Percentiles rank a stretch among this genome's conserved stretches.
These are phyloP conservation scores for Arothron firmamentum DNA, from an alignment of 2,113 vertebrate genomes.

Conservation along the genomic window DNA sequence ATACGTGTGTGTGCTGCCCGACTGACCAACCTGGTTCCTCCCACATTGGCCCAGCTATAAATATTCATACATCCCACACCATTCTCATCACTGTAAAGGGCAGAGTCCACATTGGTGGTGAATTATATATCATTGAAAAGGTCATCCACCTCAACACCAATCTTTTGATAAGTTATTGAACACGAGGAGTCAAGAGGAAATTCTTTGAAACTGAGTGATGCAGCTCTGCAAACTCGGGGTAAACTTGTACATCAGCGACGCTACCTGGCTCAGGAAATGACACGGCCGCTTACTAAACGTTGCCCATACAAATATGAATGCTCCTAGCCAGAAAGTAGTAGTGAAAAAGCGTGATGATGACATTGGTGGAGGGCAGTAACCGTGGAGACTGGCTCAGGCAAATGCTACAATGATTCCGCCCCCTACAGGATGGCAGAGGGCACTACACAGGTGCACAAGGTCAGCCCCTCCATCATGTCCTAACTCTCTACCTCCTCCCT, in stretches of 20 bases:
- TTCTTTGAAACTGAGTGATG: constrained; percentile 30
- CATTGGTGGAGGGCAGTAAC: no score
- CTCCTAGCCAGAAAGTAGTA: no score
- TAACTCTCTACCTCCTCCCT: no score
- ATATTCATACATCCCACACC: constrained; percentile 62
- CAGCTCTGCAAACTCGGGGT: constrained; percentile 23
- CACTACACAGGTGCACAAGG: no score
- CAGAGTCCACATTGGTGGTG: constrained; percentile 71
- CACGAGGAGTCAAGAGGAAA: constrained; percentile 23
- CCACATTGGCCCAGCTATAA: constrained; percentile 53
- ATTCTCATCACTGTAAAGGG: constrained; percentile 69
- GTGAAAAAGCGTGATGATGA: no score
- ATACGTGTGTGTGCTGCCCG: constrained; percentile 4
- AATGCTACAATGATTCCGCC: no score
- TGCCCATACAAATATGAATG: no score
- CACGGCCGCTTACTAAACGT: no score
- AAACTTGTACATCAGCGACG: constrained; percentile 19
- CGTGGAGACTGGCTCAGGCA: no score
- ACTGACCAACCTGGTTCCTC: constrained; percentile 42
- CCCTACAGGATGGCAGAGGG: no score
- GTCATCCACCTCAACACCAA: constrained; percentile 69
- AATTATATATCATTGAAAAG: constrained; percentile 75
- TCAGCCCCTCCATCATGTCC: no score
- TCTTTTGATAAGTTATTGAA: constrained; percentile 64
- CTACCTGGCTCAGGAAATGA: no score